Evolutionary conservation across 2,888 invertebrate genomes (phyloP).

Genomic region (Sepioteuthis lessoniana): DNA sequence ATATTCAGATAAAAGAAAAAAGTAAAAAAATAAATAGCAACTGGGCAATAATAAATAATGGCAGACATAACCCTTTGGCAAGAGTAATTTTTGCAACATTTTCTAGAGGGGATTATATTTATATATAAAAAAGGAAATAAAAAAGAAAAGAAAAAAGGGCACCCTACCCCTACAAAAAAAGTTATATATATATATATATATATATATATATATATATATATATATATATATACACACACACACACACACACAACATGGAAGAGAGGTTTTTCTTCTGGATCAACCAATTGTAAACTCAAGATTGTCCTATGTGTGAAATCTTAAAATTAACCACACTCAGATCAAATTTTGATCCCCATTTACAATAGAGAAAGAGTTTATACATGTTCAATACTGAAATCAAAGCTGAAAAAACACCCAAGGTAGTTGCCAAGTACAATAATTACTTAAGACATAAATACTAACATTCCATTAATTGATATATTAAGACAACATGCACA

Average conservation of each 20-base stretch:
- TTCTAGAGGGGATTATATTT: background rate
- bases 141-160: background rate
- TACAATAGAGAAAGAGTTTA: background rate
- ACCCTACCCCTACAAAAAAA: background rate
- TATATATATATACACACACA: too few relatives aligned
- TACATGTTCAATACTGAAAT: background rate
- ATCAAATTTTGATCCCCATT: background rate
- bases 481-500: background rate
- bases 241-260: too few relatives aligned
- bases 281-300: background rate
- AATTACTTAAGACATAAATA: background rate
- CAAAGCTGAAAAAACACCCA: background rate
- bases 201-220: too few relatives aligned
- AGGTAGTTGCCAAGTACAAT: background rate
- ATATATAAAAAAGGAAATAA: too few relatives aligned
- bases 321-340: background rate
- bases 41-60: background rate
- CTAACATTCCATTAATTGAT: background rate
- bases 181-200: background rate
- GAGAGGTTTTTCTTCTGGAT: background rate
- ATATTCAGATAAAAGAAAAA: background rate
- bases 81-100: conserved; percentile 33
- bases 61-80: background rate
- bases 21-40: background rate
- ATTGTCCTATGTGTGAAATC: background rate